Base-by-base conservation (phyloP, 2,797 vertebrate species). In the Caiman crocodilus region DNA sequence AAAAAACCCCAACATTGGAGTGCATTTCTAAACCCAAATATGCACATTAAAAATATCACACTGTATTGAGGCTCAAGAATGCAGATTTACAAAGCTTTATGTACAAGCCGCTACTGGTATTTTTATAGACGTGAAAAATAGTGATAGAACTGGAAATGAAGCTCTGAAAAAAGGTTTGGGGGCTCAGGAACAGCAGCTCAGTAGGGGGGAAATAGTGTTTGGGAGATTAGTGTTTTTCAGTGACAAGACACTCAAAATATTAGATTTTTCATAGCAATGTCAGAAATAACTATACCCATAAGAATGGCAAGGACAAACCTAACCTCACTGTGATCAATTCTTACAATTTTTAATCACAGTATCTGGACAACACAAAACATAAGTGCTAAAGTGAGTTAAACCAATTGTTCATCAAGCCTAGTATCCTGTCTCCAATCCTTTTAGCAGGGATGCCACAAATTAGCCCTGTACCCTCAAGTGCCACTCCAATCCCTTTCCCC, bases 21-120 rank as follows among this genome's bases (percentile, higher is more conserved):
- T 25, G 42, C 18, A 69, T 23, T 69, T 21, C 20, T 30, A 69
- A 69, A 50, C 20, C 21, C 20, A 21, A 7, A 21, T 35, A 71
- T 42, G 13, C 67, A 71, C 25, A 13, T 21, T 28, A 61, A 16
- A 61, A 79, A 74, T 25, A 17, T 0, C 4, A 6, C 4, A 6
- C 30, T 76, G 35, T 23, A 57, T 8, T 76, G 67, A 30, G 2
- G 57, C 21, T 14, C 8, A 21, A 81, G 84, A 94, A 32, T 50
- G 25, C 0, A 5, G 60, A 23, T 57, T 75, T 56, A 79, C 64
- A 84, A 76, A 85, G 79, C 69, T 76, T 42, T 8, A 35, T 0
- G 1, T 67, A 88, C 82, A 65, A 89, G 78, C 71, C 35, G 76
- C 30, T 17, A 3, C 58, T 63, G 30, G 1, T 1, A 23, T 80